Evolutionary conservation across 2,888 invertebrate genomes (phyloP), one percentile per base, ranked within the genome.

Genomic region (Orthonevra nobilis): DNA sequence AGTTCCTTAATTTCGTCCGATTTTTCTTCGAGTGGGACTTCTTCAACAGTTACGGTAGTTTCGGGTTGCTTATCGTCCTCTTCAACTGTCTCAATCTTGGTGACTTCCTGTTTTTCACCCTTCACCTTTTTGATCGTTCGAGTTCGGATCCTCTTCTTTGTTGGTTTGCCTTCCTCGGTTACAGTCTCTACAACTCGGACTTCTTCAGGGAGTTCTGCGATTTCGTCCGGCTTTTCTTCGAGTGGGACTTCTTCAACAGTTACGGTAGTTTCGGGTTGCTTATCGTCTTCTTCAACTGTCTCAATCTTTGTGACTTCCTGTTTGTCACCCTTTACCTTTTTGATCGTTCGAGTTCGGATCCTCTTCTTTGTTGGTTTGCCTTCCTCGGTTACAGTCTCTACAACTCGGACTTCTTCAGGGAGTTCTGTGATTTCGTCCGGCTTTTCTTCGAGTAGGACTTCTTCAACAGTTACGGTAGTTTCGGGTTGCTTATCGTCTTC

Each of bases 101-200:
- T 86, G 12, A 87, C 83, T 79, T 87, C 86, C 36, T 69, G 74
- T 63, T 82, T 82, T 12, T 74, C 32, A 2, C 83, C 84, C 34
- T 83, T 83, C 0, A 72, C 68, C 32, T 81, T 82, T 12, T 82
- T 82, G 26, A 83, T 82, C 2, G 70, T 48, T 3, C 83, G 70
- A 63, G 82, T 83, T 9, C 83, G 84, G 1, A 82, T 82, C 4
- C 74, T 82, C 30, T 84, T 84, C 52, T 82, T 84, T n/a, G 75
- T 83, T 0, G 82, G 81, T 70, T 82, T 83, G 1, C 82, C 82
- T n/a, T 79, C 75, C 23, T 77, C 64, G 0, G 64, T 64, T 0
- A 90, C 83, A 44, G 38, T 32, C 36, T 90, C 90, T 1, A 88
- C 86, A 1, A 90, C 83, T 36, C 87, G 86, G 0, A 88, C 63